Evolutionary conservation across 2,797 vertebrate genomes (phyloP).

Genomic region (Sarcophilus harrisii): DNA sequence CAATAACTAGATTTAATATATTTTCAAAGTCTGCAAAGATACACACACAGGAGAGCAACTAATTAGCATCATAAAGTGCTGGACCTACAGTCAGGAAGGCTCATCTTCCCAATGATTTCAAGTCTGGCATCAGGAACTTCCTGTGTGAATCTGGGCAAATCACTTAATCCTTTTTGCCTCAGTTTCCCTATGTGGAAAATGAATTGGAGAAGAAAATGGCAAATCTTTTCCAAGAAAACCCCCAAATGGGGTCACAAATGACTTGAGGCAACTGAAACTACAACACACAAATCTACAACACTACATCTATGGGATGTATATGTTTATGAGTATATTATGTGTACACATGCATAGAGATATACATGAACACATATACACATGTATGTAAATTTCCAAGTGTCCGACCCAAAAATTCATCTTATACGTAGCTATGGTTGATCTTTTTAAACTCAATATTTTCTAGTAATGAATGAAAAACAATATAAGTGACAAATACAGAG

Average conservation of each 20-base stretch:
- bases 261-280: background rate
- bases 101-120: background rate
- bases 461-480: background rate
- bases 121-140: background rate
- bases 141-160: background rate
- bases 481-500: background rate
- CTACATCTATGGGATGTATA: no score
- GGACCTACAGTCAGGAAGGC: background rate
- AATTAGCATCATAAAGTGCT: background rate
- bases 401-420: background rate
- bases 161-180: background rate
- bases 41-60: background rate
- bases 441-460: background rate
- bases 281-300: background rate
- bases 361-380: background rate
- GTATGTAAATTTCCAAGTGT: background rate
- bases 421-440: background rate
- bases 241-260: no score
- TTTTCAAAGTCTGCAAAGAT: background rate
- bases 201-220: background rate
- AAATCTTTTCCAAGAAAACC: no score
- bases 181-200: background rate
- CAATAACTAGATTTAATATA: background rate
- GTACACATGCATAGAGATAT: no score
- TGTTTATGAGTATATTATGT: no score